Evolutionary conservation across 2,888 invertebrate genomes (phyloP).

Genomic region (Cotesia congregata): DNA sequence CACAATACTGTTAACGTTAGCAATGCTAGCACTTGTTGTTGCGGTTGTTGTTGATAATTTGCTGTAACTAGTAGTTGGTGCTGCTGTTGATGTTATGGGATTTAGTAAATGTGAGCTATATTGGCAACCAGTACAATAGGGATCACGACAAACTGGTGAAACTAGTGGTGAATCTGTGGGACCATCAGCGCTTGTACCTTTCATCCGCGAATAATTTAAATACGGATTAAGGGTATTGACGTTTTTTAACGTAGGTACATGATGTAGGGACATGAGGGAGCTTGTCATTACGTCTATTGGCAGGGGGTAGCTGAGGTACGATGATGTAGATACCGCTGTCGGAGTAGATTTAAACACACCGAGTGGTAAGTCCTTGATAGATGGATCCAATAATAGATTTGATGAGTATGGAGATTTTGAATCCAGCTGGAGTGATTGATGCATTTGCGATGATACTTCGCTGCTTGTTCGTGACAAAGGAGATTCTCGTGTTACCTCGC

Average conservation of each 20-base stretch:
- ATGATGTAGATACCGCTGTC: conserved; percentile 67
- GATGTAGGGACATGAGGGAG: conserved; percentile 83
- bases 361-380: conserved; percentile 77
- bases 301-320: conserved; percentile 77
- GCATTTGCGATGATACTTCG: conserved; percentile 52
- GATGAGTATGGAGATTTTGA: conserved; percentile 55
- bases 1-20: not conserved
- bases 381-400: conserved; percentile 71
- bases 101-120: conserved; percentile 84
- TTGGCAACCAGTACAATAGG: conserved; percentile 93
- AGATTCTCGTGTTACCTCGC: conserved; percentile 57
- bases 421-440: conserved; percentile 30
- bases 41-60: conserved; percentile 83
- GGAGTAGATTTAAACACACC: conserved; percentile 76
- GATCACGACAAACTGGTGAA: conserved; percentile 89
- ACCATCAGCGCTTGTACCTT: conserved; percentile 76
- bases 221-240: conserved; percentile 82
- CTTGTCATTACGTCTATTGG: conserved; percentile 85
- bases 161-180: conserved; percentile 79
- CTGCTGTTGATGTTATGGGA: conserved; percentile 69
- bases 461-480: conserved; percentile 65
- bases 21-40: conserved; percentile 61
- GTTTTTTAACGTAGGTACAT: conserved; percentile 78
- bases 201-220: conserved; percentile 88
- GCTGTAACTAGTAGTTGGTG: conserved; percentile 75